phyloP scores from a whole-genome alignment of 2,113 vertebrate genomes.

The Ondatra zibethicus region DNA sequence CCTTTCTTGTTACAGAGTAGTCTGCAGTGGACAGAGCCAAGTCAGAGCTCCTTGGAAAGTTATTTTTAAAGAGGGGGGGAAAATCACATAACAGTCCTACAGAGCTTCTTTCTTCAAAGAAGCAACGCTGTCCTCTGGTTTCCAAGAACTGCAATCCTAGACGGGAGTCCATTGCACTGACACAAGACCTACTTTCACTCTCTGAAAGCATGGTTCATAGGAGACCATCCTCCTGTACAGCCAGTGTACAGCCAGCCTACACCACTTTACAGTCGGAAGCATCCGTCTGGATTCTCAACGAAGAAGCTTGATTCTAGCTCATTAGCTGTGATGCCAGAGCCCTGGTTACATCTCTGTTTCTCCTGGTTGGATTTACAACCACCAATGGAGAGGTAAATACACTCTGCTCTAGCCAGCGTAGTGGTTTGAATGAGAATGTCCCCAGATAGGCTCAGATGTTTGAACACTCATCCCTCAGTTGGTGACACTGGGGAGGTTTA shows the following conservation, averaged over 20 bases:
- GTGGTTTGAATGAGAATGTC: neutral
- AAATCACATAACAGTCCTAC: neutral
- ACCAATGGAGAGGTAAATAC: neutral
- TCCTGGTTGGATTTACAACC: neutral
- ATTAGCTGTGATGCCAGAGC: neutral
- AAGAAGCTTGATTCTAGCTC: neutral
- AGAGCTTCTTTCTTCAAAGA: neutral
- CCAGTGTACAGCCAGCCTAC: accelerated
- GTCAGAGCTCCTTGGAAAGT: neutral
- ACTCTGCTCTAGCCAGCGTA: neutral
- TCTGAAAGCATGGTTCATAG: accelerated
- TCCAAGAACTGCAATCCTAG: no score
- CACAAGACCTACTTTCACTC: no score
- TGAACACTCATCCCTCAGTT: neutral
- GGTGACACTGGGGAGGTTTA: neutral
- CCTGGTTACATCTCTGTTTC: neutral
- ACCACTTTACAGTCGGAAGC: no score
- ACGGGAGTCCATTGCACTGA: neutral
- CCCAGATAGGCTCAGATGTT: neutral
- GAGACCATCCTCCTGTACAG: accelerated
- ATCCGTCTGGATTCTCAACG: neutral
- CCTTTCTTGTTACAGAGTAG: neutral
- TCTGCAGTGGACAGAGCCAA: neutral
- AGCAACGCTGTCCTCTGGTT: neutral
- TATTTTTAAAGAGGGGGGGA: neutral